Percentiles rank a stretch among this genome's conserved stretches.
These are phyloP conservation scores for Plodia interpunctella DNA, from an alignment of 1,140 invertebrate genomes.

Conservation along the genomic window DNA sequence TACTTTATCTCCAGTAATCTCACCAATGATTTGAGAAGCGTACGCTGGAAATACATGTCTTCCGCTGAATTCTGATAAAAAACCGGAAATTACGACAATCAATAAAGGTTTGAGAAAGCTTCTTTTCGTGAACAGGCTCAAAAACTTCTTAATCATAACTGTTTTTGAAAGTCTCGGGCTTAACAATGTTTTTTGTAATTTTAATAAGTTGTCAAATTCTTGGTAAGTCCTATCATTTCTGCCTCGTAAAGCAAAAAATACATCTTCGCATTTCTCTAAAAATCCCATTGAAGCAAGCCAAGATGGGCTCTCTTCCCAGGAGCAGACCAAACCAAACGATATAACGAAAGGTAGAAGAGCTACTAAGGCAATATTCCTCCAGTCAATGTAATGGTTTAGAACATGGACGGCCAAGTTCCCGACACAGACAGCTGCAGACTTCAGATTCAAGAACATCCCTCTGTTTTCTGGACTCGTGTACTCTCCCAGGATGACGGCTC, in stretches of 20 bases:
- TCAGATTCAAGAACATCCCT: constrained; percentile 58
- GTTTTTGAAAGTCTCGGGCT: neutral
- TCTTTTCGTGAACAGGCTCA: constrained; percentile 44
- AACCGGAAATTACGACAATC: constrained; percentile 35
- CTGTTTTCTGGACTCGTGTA: constrained; percentile 49
- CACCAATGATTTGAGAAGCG: constrained; percentile 48
- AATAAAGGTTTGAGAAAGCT: constrained; percentile 49
- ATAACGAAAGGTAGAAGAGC: constrained; percentile 33
- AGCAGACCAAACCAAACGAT: constrained; percentile 34
- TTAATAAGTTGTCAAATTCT: constrained; percentile 43
- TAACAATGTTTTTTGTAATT: constrained; percentile 36
- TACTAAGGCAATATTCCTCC: constrained; percentile 48
- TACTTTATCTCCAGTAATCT: constrained; percentile 39
- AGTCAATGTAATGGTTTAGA: constrained; percentile 37
- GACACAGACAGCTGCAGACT: constrained; percentile 47
- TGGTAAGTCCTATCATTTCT: constrained; percentile 25
- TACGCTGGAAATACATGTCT: constrained; percentile 58
- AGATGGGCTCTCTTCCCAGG: constrained; percentile 58
- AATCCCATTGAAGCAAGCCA: constrained; percentile 46
- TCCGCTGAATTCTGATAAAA: constrained; percentile 48
- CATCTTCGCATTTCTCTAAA: constrained; percentile 39
- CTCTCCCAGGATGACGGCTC: constrained; percentile 57
- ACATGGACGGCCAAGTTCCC: constrained; percentile 48
- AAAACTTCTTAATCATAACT: constrained; percentile 20
- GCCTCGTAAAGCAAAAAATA: constrained; percentile 51